Evolutionary conservation across 2,888 invertebrate genomes (phyloP).

Genomic region (Drosophila mulleri): DNA sequence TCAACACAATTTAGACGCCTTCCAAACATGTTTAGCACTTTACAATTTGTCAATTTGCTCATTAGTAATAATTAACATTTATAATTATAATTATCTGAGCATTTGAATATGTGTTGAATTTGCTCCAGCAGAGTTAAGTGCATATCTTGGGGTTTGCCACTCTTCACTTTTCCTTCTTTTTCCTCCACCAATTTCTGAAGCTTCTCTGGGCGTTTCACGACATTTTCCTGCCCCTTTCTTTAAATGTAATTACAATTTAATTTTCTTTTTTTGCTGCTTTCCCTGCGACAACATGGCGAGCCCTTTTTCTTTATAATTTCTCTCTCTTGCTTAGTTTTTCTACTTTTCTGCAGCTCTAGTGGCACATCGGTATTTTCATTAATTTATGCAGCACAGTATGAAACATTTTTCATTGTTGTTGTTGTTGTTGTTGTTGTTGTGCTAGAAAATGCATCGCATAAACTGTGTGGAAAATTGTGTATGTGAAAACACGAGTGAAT

Average conservation of each 20-base stretch:
- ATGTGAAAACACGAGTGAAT: slow-evolving; percentile 36
- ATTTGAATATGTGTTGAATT: not conserved
- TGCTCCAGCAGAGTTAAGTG: too few species aligned
- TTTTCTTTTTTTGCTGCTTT: not conserved
- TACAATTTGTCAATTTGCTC: too few species aligned
- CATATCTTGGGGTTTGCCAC: not conserved
- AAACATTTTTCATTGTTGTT: slow-evolving; percentile 54
- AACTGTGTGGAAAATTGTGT: slow-evolving; percentile 47
- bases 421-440: slow-evolving; percentile 22
- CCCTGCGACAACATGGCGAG: not conserved
- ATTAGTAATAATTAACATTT: not conserved
- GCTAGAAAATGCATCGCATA: slow-evolving; percentile 56
- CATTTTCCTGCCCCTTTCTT: not conserved
- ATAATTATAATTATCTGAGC: not conserved
- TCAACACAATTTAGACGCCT: too few species aligned
- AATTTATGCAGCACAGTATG: slow-evolving; percentile 80
- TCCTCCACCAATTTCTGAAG: too few species aligned
- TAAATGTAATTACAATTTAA: not conserved
- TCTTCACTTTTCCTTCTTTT: not conserved
- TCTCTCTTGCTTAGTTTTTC: too few species aligned
- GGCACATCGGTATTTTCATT: slow-evolving; percentile 52
- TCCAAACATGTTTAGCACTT: too few species aligned
- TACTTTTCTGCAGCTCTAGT: not conserved
- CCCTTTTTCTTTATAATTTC: not conserved
- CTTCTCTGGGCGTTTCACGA: not conserved